Conservation (phyloP, 30 jellyfish, hydroid and myxozoan species). For the Hydra vulgaris region DNA sequence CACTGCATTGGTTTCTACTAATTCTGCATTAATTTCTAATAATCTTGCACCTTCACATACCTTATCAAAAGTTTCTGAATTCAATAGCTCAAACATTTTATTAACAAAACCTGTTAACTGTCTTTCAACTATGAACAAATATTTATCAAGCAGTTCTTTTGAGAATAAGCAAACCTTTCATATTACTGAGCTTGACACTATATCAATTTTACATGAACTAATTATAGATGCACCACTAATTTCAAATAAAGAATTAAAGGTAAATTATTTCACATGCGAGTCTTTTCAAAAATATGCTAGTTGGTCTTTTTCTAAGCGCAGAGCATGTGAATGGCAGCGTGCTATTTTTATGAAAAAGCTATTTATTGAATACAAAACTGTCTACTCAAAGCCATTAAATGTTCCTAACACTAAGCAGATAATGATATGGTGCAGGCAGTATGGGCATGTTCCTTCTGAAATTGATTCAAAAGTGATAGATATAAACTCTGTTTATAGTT, state of each 20-base stretch:
- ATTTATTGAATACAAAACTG: constrained; percentile 10
- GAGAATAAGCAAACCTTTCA: background rate
- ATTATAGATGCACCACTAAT: constrained; percentile 46
- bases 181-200: constrained; percentile 17
- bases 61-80: background rate
- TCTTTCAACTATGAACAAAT: background rate
- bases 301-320: constrained; percentile 80
- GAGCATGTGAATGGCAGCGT: constrained; percentile 96
- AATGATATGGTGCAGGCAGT: constrained; percentile 73
- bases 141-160: background rate
- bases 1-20: constrained; percentile 21
- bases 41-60: background rate
- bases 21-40: constrained; percentile 2
- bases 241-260: constrained; percentile 18
- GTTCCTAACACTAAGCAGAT: constrained; percentile 46
- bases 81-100: background rate
- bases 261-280: constrained; percentile 41
- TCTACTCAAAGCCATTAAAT: constrained; percentile 4
- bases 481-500: constrained; percentile 1
- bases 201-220: constrained; percentile 23
- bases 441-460: constrained; percentile 86
- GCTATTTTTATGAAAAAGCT: constrained; percentile 40
- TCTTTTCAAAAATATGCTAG: constrained; percentile 41
- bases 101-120: background rate
- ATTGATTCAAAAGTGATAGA: constrained; percentile 22